Evolutionary conservation across 2,113 vertebrate species (phyloP).

Genomic region (Perca schrenkii): DNA sequence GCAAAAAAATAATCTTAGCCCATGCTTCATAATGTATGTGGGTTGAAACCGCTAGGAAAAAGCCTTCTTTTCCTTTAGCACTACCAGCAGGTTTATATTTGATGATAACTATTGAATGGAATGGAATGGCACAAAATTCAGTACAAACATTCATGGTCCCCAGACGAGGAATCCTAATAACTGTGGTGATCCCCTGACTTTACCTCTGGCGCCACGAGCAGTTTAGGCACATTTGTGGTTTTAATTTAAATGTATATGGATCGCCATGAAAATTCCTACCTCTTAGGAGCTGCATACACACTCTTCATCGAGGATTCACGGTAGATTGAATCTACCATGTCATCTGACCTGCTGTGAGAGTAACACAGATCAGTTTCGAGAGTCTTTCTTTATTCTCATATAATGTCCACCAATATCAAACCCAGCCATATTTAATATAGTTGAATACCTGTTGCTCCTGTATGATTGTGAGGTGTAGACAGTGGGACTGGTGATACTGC

Average conservation of each 20-base stretch:
- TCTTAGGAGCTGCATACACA: slow-evolving; percentile 69
- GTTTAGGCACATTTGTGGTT: background rate
- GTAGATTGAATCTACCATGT: slow-evolving; percentile 49
- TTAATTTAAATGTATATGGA: background rate
- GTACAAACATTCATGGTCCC: background rate
- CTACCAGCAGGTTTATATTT: background rate
- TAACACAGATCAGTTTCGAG: background rate
- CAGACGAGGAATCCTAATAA: background rate
- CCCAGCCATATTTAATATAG: background rate
- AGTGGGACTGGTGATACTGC: slow-evolving; percentile 68
- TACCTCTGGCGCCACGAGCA: background rate
- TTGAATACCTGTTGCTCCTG: slow-evolving; percentile 71
- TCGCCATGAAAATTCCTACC: slow-evolving; percentile 56
- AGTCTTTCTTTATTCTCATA: background rate
- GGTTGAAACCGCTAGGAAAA: background rate
- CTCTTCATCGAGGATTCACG: slow-evolving; percentile 59
- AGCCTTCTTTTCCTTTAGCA: background rate
- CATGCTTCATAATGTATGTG: no score
- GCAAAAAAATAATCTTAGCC: background rate
- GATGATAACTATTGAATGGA: background rate
- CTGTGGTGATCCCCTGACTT: background rate
- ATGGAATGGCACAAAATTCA: background rate
- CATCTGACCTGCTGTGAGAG: slow-evolving; percentile 59
- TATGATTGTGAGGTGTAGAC: slow-evolving; percentile 72
- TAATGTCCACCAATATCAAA: background rate